Conservation (phyloP, 2,113 vertebrate genomes). For the Gasterosteus nipponicus region DNA sequence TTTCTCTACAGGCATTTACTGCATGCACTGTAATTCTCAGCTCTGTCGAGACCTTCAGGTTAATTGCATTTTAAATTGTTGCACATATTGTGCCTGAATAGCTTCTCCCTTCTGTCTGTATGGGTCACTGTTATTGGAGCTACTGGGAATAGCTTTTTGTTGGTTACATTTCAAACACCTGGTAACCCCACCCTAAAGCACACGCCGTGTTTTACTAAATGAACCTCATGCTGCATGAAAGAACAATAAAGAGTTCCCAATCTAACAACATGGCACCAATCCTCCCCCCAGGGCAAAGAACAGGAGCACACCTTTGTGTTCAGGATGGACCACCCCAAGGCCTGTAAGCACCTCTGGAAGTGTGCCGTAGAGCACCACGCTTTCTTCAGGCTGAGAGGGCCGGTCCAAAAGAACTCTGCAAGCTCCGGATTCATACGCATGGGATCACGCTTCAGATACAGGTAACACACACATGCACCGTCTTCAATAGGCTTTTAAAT, state of each 20-base stretch:
- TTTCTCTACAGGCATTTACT: slow-evolving; percentile 8
- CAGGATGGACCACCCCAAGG: slow-evolving; percentile 96
- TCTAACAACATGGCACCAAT: neutral
- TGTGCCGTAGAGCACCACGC: slow-evolving; percentile 98
- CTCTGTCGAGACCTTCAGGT: neutral
- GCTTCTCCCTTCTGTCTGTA: neutral
- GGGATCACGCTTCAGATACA: slow-evolving; percentile 97
- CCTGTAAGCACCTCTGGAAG: slow-evolving; percentile 98
- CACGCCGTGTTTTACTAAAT: too few relatives aligned
- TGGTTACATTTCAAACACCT: too few relatives aligned
- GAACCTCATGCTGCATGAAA: too few relatives aligned
- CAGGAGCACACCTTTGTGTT: slow-evolving; percentile 99
- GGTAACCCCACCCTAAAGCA: too few relatives aligned
- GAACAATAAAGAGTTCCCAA: neutral
- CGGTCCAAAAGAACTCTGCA: slow-evolving; percentile 89
- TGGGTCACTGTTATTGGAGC: too few relatives aligned
- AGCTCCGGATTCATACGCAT: slow-evolving; percentile 92
- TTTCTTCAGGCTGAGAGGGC: slow-evolving; percentile 95
- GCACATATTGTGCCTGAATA: neutral
- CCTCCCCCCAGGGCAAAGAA: slow-evolving; percentile 89
- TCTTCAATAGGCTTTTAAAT: neutral
- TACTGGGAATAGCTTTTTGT: too few relatives aligned
- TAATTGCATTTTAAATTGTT: neutral
- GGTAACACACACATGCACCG: slow-evolving; percentile 74
- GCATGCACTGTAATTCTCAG: neutral